Conservation (phyloP, 1,140 invertebrate species). For the Nephotettix cincticeps region DNA sequence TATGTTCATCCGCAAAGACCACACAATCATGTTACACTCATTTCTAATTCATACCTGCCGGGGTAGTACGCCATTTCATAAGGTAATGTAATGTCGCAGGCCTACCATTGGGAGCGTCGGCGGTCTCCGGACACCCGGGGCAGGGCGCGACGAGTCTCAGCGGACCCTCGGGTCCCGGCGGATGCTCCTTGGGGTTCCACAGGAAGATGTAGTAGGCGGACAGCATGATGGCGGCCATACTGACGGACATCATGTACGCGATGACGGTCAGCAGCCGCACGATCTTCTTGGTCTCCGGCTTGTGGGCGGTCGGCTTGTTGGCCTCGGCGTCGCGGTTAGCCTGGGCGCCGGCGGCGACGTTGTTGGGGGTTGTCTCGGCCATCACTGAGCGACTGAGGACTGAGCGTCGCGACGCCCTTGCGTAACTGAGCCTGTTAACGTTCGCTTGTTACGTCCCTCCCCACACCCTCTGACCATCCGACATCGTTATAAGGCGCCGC, state of each 20-base stretch:
- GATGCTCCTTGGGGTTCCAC: slow-evolving; percentile 63
- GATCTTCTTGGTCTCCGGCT: slow-evolving; percentile 53
- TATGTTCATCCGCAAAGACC: too few species aligned
- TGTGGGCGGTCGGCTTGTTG: background rate
- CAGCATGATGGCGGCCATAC: slow-evolving; percentile 72
- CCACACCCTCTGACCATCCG: too few species aligned
- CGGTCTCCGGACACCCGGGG: too few species aligned
- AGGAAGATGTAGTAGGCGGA: slow-evolving; percentile 83
- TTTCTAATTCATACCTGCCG: too few species aligned
- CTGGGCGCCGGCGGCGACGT: background rate
- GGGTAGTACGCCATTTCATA: too few species aligned
- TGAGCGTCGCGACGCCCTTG: background rate
- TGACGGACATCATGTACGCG: slow-evolving; percentile 77
- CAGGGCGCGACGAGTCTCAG: slow-evolving; percentile 5
- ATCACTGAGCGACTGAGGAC: too few species aligned
- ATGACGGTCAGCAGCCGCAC: slow-evolving; percentile 74
- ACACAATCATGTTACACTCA: too few species aligned
- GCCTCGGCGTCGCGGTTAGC: background rate
- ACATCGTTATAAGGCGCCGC: too few species aligned
- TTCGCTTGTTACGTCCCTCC: background rate
- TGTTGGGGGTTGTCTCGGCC: slow-evolving; percentile 6
- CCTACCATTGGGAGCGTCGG: too few species aligned
- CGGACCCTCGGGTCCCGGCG: background rate
- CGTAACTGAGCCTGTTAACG: background rate
- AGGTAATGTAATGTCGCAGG: too few species aligned